These are phyloP conservation scores for Drosophila suzukii DNA, from an alignment of 1,140 invertebrate species.

Conservation along the genomic window DNA sequence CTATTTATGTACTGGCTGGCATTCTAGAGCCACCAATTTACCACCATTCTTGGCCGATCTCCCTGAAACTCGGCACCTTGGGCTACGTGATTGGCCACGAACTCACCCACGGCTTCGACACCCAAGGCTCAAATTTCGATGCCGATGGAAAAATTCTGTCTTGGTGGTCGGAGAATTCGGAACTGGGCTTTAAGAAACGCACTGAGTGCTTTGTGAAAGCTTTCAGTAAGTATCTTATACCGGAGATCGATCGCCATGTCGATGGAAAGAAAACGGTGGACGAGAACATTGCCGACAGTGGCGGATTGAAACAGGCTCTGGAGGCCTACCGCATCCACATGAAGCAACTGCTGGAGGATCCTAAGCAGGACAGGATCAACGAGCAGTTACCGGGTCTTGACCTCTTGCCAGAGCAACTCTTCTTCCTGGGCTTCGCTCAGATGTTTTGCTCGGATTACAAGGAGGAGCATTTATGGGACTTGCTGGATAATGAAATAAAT, in stretches of 20 bases:
- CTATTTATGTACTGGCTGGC: constrained; percentile 88
- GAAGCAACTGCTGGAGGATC: constrained; percentile 34
- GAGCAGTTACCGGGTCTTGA: constrained; percentile 91
- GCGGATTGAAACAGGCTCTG: constrained; percentile 94
- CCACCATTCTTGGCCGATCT: constrained; percentile 85
- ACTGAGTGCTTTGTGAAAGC: constrained; percentile 91
- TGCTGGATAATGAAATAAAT: constrained; percentile 16
- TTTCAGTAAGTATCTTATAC: constrained; percentile 85
- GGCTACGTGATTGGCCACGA: constrained; percentile 72
- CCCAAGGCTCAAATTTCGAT: constrained; percentile 43
- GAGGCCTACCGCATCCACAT: constrained; percentile 88
- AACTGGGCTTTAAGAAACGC: constrained; percentile 72
- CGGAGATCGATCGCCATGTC: constrained; percentile 85
- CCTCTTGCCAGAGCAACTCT: constrained; percentile 93
- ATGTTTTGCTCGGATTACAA: constrained; percentile 72
- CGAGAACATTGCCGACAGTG: constrained; percentile 92
- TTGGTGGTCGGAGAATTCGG: constrained; percentile 77
- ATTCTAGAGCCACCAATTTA: constrained; percentile 97
- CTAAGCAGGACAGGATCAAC: constrained; percentile 76
- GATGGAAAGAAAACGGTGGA: constrained; percentile 88
- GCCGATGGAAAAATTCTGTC: constrained; percentile 23
- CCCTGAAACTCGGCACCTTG: constrained; percentile 72
- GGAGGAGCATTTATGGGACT: constrained; percentile 68
- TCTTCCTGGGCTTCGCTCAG: constrained; percentile 96
- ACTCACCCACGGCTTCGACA: constrained; percentile 72